Conservation (phyloP, 2,113 vertebrate genomes). For the Mormyrus lacerda region DNA sequence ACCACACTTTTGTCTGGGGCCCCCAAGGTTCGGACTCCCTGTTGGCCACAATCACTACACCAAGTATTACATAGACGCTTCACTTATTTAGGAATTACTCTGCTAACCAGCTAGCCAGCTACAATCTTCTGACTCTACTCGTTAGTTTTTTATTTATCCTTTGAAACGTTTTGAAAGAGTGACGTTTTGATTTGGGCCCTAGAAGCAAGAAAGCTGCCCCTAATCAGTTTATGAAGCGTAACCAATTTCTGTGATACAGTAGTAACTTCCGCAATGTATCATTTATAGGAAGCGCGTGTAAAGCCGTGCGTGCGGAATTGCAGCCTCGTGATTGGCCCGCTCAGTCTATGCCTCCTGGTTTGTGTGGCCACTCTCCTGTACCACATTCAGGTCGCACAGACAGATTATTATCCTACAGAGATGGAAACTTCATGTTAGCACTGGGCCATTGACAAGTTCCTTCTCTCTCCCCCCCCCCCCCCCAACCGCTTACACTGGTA, state of each 20-base stretch:
- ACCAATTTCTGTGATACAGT: neutral
- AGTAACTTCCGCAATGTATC: neutral
- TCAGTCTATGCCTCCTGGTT: neutral
- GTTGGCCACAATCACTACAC: neutral
- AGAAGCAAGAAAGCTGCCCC: neutral
- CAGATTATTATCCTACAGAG: neutral
- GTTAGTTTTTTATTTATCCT: neutral
- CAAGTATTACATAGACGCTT: neutral
- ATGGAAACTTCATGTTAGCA: neutral
- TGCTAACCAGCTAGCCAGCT: neutral
- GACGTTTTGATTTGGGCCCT: neutral
- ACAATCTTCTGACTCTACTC: neutral
- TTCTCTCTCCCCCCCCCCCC: neutral
- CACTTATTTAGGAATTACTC: neutral
- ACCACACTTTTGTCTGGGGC: neutral
- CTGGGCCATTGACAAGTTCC: neutral
- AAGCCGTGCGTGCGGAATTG: neutral
- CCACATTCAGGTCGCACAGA: neutral
- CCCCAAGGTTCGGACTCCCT: neutral
- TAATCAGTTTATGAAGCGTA: neutral
- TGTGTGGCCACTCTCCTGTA: neutral
- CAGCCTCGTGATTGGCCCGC: neutral
- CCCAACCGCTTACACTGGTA: neutral
- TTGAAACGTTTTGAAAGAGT: neutral
- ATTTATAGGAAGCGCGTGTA: neutral